Evolutionary conservation across 92 coral and sea anemone genomes (phyloP).

Genomic region (Meandrina meandrites): DNA sequence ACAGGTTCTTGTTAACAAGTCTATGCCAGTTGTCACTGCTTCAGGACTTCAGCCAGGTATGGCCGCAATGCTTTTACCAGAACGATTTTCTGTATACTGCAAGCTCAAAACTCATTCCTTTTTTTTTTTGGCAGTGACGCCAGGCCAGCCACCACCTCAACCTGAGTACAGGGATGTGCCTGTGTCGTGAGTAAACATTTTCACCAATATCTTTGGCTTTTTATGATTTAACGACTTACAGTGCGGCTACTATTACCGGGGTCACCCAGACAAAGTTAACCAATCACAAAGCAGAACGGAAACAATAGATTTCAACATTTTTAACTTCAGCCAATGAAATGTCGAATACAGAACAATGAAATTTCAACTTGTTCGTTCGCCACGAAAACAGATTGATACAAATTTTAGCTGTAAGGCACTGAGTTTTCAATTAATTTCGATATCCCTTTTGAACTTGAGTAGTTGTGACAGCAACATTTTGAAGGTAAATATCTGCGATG

Average conservation of each 20-base stretch:
- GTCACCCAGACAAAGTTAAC: no score
- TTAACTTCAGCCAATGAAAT: no score
- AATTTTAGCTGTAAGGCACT: background rate
- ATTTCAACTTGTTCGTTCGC: no score
- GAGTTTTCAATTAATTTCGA: no score
- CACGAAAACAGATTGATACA: no score
- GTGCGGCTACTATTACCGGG: no score
- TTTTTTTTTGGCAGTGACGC: conserved; percentile 42
- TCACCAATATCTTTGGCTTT: background rate
- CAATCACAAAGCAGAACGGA: no score
- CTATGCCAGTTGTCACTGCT: conserved; percentile 92
- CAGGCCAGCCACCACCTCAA: conserved; percentile 79
- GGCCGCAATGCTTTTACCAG: background rate
- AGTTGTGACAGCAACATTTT: no score
- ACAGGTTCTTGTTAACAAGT: conserved; percentile 90
- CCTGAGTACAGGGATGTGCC: conserved; percentile 97
- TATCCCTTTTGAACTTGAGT: no score
- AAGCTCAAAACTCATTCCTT: background rate
- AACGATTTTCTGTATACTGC: background rate
- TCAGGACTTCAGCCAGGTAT: conserved; percentile 83
- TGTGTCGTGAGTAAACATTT: conserved; percentile 63
- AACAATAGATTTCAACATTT: no score
- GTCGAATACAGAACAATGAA: no score
- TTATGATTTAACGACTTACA: background rate
- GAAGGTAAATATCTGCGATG: no score